Percentiles rank a stretch among this genome's conserved stretches.
phyloP scores from a whole-genome alignment of 2,888 invertebrate species.

The Endotricha flammealis region DNA sequence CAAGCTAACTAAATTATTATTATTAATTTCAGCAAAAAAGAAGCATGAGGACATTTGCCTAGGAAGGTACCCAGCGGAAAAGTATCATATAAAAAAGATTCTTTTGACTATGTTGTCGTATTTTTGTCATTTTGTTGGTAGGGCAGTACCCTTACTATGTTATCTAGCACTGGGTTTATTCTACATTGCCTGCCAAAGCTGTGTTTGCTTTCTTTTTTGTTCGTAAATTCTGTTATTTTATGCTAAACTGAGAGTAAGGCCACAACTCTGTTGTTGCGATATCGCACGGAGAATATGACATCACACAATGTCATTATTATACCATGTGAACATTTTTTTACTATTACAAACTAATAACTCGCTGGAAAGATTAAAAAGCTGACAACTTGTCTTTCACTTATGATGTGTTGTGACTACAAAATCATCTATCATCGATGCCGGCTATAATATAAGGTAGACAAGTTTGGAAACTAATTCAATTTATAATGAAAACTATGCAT shows the following conservation, averaged over 20 bases:
- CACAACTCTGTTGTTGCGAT: too few species aligned
- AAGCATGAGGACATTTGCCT: conserved; percentile 26
- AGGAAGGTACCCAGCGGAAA: conserved; percentile 25
- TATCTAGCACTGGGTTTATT: conserved; percentile 28
- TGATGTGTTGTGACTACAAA: too few species aligned
- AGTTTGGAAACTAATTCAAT: too few species aligned
- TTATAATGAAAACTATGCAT: too few species aligned
- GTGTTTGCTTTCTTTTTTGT: conserved; percentile 35
- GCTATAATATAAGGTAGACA: too few species aligned
- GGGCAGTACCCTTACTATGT: conserved; percentile 25
- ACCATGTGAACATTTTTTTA: too few species aligned
- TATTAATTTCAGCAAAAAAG: conserved; percentile 30
- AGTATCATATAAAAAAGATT: conserved; percentile 22
- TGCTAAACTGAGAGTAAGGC: conserved; percentile 3
- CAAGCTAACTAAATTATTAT: not conserved
- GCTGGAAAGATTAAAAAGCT: too few species aligned
- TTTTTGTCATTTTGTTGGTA: conserved; percentile 15
- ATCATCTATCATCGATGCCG: too few species aligned
- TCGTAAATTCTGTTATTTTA: conserved; percentile 15
- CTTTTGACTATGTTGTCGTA: conserved; percentile 12
- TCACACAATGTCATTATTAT: too few species aligned
- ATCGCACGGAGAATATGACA: too few species aligned
- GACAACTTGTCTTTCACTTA: too few species aligned
- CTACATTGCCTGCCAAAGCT: conserved; percentile 26
- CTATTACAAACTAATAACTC: too few species aligned